Conservation (phyloP, 2,113 vertebrate genomes). For the Pardalotus punctatus region DNA sequence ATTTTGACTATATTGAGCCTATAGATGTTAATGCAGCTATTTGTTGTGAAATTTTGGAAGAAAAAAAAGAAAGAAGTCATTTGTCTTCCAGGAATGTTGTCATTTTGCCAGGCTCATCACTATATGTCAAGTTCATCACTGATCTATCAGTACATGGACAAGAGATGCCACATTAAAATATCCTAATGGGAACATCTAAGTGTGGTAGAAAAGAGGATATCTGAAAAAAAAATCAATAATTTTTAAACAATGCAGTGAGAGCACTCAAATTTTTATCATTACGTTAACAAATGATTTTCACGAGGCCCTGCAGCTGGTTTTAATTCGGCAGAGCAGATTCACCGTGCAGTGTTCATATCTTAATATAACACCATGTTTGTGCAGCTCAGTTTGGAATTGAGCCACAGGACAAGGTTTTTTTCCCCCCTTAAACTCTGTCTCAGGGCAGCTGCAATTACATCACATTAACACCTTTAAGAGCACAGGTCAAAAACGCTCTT, state of each 20-base stretch:
- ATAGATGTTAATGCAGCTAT: not conserved
- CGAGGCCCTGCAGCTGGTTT: not conserved
- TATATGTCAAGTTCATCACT: not conserved
- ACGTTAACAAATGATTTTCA: not conserved
- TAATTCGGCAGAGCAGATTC: not conserved
- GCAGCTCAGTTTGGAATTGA: not conserved
- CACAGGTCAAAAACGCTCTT: not conserved
- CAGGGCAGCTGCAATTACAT: conserved; percentile 28
- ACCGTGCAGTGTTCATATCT: not conserved
- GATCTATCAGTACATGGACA: not conserved
- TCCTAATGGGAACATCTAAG: not conserved
- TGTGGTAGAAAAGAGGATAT: not conserved
- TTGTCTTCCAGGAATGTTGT: not conserved
- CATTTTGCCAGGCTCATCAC: not conserved
- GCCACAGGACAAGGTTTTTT: not conserved
- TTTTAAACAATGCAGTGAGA: not conserved
- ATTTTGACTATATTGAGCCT: not conserved
- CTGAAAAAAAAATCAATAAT: not conserved
- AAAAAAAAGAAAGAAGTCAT: not conserved
- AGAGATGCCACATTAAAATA: not conserved
- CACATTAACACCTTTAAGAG: conserved; percentile 38
- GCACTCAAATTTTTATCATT: not conserved
- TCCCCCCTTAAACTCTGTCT: not conserved
- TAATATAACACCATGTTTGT: not conserved
- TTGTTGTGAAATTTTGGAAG: not conserved